Evolutionary conservation across 2,797 vertebrate species (phyloP), one percentile per base, ranked within the genome.

Genomic region (Rhinella marina): DNA sequence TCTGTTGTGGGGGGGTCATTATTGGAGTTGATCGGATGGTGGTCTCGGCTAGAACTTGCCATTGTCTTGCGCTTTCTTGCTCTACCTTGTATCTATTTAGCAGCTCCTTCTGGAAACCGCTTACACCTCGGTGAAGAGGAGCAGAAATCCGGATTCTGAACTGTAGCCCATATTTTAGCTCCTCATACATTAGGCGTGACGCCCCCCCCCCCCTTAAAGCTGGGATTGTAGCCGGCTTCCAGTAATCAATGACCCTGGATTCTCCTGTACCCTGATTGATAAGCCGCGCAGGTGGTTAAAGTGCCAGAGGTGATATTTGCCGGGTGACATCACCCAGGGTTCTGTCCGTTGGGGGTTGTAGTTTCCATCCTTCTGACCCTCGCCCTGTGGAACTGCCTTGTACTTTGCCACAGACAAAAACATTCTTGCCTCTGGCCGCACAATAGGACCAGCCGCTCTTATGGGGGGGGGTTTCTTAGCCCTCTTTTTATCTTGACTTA

Each of bases 161-260:
- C 88, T 86, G 88, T 86, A 89, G 73, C 88, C 81, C 88, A 89
- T 89, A 86, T 89, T 72, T 89, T 89, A 89, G 72, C 88, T 52
- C 84, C 52, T 86, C 88, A 86, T 89, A 89, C 83, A 89, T 89
- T 89, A 89, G 23, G 81, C 72, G 88, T 89, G 86, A 89, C 88
- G 84, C 88, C 83, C 41, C 41, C 82, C 81, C 54, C 16, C 48
- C 62, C 5, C 62, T 14, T 78, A 77, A 61, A 62, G 54, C 88
- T 83, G n/a, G 25, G 76, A 29, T 82, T 68, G 88, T 52, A 86
- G 85, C 73, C 84, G 52, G 73, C 52, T 68, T 48, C 59, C 80
- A 32, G 80, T 89, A 61, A 89, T 86, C 88, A 83, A 89, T 83
- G 86, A 86, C 84, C 72, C 27, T 89, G 80, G 84, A 86, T 86